Conservation (phyloP, 2,888 invertebrate genomes). For the Noctua fimbriata region DNA sequence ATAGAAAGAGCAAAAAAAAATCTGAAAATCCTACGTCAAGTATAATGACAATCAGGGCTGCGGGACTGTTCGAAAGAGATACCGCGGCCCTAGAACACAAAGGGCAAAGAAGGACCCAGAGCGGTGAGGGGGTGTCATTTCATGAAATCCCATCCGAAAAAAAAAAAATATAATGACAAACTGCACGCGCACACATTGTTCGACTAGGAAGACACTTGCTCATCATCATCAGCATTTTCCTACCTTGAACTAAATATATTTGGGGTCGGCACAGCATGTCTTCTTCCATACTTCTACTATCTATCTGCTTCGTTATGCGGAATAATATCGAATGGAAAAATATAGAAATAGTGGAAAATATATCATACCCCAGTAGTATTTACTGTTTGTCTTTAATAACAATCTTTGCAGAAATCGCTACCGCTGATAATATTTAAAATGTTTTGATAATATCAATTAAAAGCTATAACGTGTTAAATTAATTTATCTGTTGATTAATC, state of each 20-base stretch:
- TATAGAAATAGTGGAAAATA: constrained; percentile 8
- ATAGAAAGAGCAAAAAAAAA: background rate
- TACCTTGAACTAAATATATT: background rate
- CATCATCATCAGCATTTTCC: background rate
- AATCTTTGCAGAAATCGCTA: constrained; percentile 45
- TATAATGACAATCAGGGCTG: too few relatives aligned
- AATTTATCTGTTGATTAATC: constrained; percentile 48
- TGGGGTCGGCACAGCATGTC: background rate
- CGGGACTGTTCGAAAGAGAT: too few relatives aligned
- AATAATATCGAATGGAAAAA: background rate
- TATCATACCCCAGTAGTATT: constrained; percentile 15
- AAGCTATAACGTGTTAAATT: constrained; percentile 56
- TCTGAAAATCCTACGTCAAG: background rate
- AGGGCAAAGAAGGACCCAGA: too few relatives aligned
- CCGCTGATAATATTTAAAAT: constrained; percentile 43
- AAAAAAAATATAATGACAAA: too few relatives aligned
- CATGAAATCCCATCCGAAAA: too few relatives aligned
- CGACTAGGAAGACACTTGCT: background rate
- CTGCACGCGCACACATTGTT: background rate
- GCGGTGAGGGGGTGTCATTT: too few relatives aligned
- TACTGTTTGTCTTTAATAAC: constrained; percentile 31
- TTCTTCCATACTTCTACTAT: background rate
- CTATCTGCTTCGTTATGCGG: background rate
- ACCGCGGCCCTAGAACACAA: too few relatives aligned
- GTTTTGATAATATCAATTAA: constrained; percentile 52